A percentile compares a stretch with the other conserved stretches of the same genome.
phyloP scores from a whole-genome alignment of 2,113 vertebrate genomes.

The Nothocercus nigrocapillus region DNA sequence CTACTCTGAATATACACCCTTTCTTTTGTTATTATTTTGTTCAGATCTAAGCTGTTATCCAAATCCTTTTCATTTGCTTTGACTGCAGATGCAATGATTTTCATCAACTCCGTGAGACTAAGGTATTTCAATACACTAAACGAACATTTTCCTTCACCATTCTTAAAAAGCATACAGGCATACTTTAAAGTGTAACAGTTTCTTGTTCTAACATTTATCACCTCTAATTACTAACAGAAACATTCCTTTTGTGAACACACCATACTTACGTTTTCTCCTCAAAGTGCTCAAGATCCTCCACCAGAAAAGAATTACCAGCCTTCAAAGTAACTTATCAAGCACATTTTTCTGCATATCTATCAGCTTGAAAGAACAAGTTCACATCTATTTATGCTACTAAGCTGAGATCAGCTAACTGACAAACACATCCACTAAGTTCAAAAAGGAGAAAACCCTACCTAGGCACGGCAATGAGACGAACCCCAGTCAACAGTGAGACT shows the following conservation, averaged over 20 bases:
- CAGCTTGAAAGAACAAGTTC: not conserved
- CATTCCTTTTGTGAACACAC: not conserved
- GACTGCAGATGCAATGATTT: not conserved
- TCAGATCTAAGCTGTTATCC: not conserved
- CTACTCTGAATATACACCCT: not conserved
- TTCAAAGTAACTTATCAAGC: not conserved
- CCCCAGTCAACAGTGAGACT: not conserved
- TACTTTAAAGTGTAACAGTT: not conserved
- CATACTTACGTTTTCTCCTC: not conserved
- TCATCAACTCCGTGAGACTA: not conserved
- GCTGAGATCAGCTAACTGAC: not conserved
- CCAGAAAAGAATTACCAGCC: not conserved
- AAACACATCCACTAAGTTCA: not conserved
- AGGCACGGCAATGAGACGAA: not conserved
- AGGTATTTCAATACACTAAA: not conserved
- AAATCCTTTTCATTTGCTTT: slow-evolving; percentile 21
- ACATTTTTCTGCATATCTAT: not conserved
- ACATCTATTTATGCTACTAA: not conserved
- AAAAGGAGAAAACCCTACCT: not conserved
- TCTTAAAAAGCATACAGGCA: not conserved
- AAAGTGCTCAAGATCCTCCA: not conserved
- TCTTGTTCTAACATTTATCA: not conserved
- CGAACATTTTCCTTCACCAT: not conserved
- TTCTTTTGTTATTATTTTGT: not conserved
- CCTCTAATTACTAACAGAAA: not conserved